Percentiles rank a stretch among this genome's conserved stretches.
phyloP scores from a whole-genome alignment of 64 coral and sea anemone species.

The Trachythela sp. region DNA sequence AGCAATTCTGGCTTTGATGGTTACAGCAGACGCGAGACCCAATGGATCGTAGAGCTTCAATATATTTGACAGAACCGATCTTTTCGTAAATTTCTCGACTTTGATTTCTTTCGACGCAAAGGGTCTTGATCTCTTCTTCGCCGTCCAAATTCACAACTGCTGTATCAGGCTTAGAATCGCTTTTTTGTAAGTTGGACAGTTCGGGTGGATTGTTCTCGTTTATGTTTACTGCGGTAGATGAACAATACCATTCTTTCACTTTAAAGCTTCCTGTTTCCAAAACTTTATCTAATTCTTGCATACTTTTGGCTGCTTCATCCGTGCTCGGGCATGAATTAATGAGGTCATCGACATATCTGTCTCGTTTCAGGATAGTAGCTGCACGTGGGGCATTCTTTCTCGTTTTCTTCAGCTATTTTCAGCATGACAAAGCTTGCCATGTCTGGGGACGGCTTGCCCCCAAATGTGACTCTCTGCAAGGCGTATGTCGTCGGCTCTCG shows the following conservation, averaged over 20 bases:
- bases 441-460: background rate
- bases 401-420: background rate
- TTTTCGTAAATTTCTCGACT: conserved; percentile 4
- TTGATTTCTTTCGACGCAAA: background rate
- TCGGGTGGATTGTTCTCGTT: background rate
- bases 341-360: background rate
- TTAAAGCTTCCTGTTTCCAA: background rate
- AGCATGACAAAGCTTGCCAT: conserved; percentile 4
- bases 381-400: background rate
- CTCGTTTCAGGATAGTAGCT: background rate
- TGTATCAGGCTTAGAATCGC: background rate
- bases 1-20: conserved; percentile 38
- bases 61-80: conserved; percentile 27
- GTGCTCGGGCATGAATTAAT: background rate
- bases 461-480: background rate
- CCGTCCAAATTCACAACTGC: background rate
- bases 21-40: conserved; percentile 37
- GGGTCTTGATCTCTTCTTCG: background rate
- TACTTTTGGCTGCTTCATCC: background rate
- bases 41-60: conserved; percentile 42
- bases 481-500: background rate
- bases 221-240: background rate
- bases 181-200: background rate
- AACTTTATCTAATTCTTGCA: background rate
- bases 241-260: background rate